Evolutionary conservation across 2,797 vertebrate species (phyloP).

Genomic region (Chaenodraco wilsoni): DNA sequence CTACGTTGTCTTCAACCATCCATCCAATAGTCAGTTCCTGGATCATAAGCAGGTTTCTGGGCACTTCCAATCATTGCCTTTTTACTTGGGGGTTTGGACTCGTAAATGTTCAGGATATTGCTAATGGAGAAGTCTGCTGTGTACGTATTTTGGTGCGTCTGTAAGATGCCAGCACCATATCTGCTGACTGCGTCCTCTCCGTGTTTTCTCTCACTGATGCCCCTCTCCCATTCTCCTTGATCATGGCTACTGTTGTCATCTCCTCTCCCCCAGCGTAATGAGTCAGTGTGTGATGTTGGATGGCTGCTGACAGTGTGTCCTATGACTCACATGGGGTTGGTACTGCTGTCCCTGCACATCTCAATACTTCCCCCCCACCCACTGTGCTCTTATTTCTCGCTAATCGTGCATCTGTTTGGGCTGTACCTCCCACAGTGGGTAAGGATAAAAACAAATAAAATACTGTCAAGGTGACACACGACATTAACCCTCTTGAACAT

Average conservation of each 20-base stretch:
- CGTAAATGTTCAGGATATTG: background rate
- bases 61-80: background rate
- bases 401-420: constrained; percentile 31
- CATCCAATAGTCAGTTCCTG: background rate
- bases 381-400: constrained; percentile 13
- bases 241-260: constrained; percentile 70
- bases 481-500: constrained; percentile 1
- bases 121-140: background rate
- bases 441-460: constrained; percentile 47
- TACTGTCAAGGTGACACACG: constrained; percentile 45
- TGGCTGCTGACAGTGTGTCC: constrained; percentile 76
- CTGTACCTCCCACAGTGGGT: constrained; percentile 25
- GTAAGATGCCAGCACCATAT: constrained; percentile 27
- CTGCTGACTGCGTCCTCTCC: constrained; percentile 53
- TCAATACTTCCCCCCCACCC: constrained; percentile 19
- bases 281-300: constrained; percentile 76
- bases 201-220: constrained; percentile 39
- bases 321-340: constrained; percentile 71
- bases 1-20: background rate
- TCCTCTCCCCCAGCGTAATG: constrained; percentile 72
- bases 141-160: constrained; percentile 11
- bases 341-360: constrained; percentile 74
- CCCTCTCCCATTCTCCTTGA: constrained; percentile 66
- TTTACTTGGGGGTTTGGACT: background rate
- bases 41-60: background rate